Conservation (phyloP, 2,888 invertebrate species). For the Periphyllus acericola region DNA sequence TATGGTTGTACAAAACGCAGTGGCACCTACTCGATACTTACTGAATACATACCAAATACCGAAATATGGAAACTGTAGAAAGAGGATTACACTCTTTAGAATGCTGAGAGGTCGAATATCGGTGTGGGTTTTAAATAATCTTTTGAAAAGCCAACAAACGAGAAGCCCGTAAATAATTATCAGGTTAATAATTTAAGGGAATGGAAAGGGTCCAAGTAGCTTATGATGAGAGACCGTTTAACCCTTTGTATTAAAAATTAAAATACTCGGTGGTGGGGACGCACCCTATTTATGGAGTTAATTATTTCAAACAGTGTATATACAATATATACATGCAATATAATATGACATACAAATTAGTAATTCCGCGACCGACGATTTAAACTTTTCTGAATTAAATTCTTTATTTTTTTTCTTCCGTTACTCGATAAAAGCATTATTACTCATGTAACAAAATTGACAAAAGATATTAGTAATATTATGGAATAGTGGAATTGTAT, state of each 20-base stretch:
- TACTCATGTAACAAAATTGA: not conserved
- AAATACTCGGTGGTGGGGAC: constrained; percentile 4
- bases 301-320: constrained; percentile 48
- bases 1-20: not conserved
- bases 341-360: constrained; percentile 29
- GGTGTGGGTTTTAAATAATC: constrained; percentile 59
- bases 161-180: constrained; percentile 59
- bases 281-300: constrained; percentile 33
- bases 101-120: constrained; percentile 32
- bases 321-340: not conserved
- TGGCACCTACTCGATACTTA: not conserved
- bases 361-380: not conserved
- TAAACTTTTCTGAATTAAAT: constrained; percentile 9
- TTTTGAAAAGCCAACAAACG: constrained; percentile 55
- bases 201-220: constrained; percentile 58
- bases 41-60: not conserved
- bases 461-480: not conserved
- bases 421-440: not conserved
- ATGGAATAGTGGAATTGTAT: no score
- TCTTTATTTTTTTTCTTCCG: not conserved
- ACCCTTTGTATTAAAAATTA: constrained; percentile 61
- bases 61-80: not conserved
- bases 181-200: constrained; percentile 58
- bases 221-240: constrained; percentile 57
- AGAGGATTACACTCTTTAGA: constrained; percentile 51